Conservation (phyloP, 2,113 vertebrate species). For the Herpailurus yagouaroundi region DNA sequence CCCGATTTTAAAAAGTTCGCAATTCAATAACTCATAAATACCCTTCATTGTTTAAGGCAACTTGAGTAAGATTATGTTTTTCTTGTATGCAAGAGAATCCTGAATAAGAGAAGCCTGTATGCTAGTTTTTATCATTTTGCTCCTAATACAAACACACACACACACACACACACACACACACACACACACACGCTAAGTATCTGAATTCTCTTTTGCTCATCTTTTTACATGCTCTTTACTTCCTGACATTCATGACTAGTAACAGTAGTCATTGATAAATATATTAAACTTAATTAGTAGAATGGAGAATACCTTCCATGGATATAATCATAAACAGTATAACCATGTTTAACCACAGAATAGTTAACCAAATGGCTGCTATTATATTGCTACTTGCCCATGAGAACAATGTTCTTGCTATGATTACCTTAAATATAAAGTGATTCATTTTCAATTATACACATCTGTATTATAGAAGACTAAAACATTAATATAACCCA, state of each 20-base stretch:
- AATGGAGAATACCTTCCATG: background rate
- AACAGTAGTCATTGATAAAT: background rate
- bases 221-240: background rate
- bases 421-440: background rate
- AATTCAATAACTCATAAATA: constrained; percentile 20
- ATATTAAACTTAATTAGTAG: background rate
- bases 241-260: background rate
- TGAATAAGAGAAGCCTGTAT: background rate
- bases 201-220: constrained; percentile 46
- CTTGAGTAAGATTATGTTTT: background rate
- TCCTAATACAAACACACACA: background rate
- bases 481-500: background rate
- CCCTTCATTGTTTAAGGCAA: background rate
- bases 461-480: background rate
- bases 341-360: background rate
- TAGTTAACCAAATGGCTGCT: background rate
- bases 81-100: background rate
- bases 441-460: background rate
- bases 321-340: background rate
- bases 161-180: background rate
- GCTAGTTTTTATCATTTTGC: background rate
- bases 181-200: background rate
- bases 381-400: background rate
- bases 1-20: background rate
- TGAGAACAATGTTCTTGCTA: background rate